Evolutionary conservation across 2,888 invertebrate genomes (phyloP).

Genomic region (Andrena chrysosceles): DNA sequence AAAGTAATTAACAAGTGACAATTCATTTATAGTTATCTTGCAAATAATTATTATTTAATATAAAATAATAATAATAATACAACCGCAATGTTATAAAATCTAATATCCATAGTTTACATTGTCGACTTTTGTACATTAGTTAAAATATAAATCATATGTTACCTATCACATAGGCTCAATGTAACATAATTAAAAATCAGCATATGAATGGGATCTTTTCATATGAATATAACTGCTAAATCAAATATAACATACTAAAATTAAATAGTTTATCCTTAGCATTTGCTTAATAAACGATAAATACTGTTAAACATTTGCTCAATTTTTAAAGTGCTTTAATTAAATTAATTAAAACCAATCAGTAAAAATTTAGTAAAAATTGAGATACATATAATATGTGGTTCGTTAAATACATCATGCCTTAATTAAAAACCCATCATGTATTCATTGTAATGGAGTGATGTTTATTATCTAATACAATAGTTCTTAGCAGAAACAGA

Average conservation of each 20-base stretch:
- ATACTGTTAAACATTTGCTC: too few relatives aligned
- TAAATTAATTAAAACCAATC: too few relatives aligned
- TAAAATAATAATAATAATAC: constrained; percentile 1
- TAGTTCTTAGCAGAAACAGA: constrained; percentile 2
- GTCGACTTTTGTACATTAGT: background rate
- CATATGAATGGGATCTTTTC: background rate
- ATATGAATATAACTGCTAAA: background rate
- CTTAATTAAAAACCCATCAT: too few relatives aligned
- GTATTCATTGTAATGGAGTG: background rate
- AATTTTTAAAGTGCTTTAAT: too few relatives aligned
- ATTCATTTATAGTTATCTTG: background rate
- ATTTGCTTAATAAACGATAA: too few relatives aligned
- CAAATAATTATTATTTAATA: constrained; percentile 21
- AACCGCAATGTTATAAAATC: background rate
- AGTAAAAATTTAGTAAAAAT: too few relatives aligned
- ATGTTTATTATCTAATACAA: background rate
- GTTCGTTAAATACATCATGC: too few relatives aligned
- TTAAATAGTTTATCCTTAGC: too few relatives aligned
- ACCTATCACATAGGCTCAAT: background rate
- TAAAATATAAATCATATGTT: background rate
- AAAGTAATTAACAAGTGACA: background rate
- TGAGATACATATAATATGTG: too few relatives aligned
- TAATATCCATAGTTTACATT: background rate
- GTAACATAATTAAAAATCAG: background rate
- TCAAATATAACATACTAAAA: background rate